Evolutionary conservation across 2,797 vertebrate species (phyloP).

Genomic region (Cryptoprocta ferox): DNA sequence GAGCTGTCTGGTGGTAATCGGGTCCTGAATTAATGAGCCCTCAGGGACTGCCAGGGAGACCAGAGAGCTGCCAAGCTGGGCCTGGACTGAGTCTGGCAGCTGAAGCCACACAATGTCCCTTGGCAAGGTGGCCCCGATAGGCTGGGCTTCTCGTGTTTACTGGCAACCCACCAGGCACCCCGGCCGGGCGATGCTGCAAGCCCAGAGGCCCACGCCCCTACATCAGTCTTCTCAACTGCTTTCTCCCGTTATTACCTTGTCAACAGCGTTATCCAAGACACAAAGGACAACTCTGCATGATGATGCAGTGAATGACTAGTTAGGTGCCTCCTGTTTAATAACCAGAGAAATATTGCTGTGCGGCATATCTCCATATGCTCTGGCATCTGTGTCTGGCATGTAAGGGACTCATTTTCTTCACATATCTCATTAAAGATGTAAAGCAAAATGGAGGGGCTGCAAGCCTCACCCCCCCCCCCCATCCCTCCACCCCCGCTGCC

Average conservation of each 20-base stretch:
- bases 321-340: slow-evolving; percentile 80
- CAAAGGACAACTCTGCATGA: slow-evolving; percentile 54
- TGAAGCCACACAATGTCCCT: not conserved
- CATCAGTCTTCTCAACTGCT: not conserved
- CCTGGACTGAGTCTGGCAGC: not conserved
- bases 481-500: not conserved
- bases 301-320: slow-evolving; percentile 58
- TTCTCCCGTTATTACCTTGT: slow-evolving; percentile 50
- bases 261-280: not conserved
- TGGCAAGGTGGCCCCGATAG: not conserved
- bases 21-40: not conserved
- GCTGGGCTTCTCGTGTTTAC: not conserved
- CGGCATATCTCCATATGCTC: slow-evolving; percentile 76
- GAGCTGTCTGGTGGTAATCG: not conserved
- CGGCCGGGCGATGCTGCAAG: rapidly evolving
- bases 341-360: slow-evolving; percentile 78
- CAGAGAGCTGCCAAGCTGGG: not conserved
- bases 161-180: not conserved
- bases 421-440: slow-evolving; percentile 80
- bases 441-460: slow-evolving; percentile 73
- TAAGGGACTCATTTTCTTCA: slow-evolving; percentile 77
- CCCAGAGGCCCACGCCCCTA: not conserved
- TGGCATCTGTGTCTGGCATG: slow-evolving; percentile 77
- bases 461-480: not conserved
- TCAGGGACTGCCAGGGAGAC: not conserved